A percentile compares a stretch with the other conserved stretches of the same genome.
These are phyloP conservation scores for Drosophila burlai DNA, from an alignment of 1,140 invertebrate species.

Conservation along the genomic window DNA sequence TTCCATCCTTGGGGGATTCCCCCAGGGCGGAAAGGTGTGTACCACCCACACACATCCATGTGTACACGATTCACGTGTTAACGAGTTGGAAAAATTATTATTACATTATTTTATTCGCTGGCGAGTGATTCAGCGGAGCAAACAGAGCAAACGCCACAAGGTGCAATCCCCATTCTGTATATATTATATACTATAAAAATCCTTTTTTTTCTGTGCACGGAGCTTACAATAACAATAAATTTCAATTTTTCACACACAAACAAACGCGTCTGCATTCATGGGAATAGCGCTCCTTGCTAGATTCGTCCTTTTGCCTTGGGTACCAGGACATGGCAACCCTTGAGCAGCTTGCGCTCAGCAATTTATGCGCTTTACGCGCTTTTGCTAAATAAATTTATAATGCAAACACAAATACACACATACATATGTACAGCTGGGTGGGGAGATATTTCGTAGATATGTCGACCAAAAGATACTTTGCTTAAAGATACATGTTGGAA, in stretches of 20 bases:
- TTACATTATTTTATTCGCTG: slow-evolving; percentile 82
- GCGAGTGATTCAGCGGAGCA: slow-evolving; percentile 48
- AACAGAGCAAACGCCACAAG: slow-evolving; percentile 35
- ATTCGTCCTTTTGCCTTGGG: slow-evolving; percentile 26
- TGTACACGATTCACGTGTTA: slow-evolving; percentile 70
- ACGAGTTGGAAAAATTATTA: slow-evolving; percentile 84
- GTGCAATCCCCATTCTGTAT: slow-evolving; percentile 29
- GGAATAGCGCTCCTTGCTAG: slow-evolving; percentile 32
- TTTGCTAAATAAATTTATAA: slow-evolving; percentile 82
- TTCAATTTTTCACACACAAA: slow-evolving; percentile 74
- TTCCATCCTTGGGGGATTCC: slow-evolving; percentile 31
- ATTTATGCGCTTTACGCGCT: slow-evolving; percentile 77
- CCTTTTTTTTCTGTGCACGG: slow-evolving; percentile 24
- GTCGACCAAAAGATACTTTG: slow-evolving; percentile 15
- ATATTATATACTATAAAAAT: not conserved
- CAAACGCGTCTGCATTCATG: slow-evolving; percentile 43
- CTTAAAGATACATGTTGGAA: not conserved
- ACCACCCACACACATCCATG: not conserved
- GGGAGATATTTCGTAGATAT: not conserved
- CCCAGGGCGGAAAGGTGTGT: not conserved
- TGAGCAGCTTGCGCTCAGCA: slow-evolving; percentile 70
- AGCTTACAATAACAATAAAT: slow-evolving; percentile 79
- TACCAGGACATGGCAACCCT: slow-evolving; percentile 49
- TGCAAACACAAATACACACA: slow-evolving; percentile 23
- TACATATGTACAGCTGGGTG: not conserved